These are phyloP conservation scores for Spinus olivaceus DNA, from an alignment of 2,797 vertebrate species.

Conservation along the genomic window DNA sequence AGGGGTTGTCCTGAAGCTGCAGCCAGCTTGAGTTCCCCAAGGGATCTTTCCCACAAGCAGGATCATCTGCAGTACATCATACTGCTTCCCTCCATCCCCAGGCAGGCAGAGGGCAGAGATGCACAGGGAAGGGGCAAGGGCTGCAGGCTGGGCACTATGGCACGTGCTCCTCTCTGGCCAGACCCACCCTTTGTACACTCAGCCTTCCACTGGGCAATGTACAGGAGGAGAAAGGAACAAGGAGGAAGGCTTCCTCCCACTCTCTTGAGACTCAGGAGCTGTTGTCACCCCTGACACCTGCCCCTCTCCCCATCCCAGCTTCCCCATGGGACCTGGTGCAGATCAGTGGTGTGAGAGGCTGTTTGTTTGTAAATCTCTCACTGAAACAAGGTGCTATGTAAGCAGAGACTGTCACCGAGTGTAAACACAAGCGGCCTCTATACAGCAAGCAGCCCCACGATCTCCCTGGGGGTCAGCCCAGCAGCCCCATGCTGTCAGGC, in stretches of 20 bases:
- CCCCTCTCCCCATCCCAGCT: not conserved
- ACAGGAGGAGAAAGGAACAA: not conserved
- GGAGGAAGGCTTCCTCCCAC: not conserved
- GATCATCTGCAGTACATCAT: not conserved
- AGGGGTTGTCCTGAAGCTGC: not conserved
- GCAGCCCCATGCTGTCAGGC: not conserved
- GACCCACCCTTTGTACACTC: not conserved
- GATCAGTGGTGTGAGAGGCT: not conserved
- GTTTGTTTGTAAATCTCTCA: not conserved
- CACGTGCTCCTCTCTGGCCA: not conserved
- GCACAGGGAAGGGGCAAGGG: not conserved
- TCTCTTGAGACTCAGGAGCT: not conserved
- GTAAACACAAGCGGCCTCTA: not conserved
- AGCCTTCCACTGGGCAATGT: not conserved
- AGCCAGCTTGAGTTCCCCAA: not conserved
- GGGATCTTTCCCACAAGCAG: not conserved
- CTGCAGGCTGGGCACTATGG: not conserved
- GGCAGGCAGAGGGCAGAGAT: not conserved
- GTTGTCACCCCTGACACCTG: not conserved
- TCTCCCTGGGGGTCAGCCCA: not conserved
- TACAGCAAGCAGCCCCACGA: rapidly evolving
- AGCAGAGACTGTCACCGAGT: not conserved
- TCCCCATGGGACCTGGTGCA: rapidly evolving
- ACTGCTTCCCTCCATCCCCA: not conserved
- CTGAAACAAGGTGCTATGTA: not conserved